Conservation (phyloP, 92 coral and sea anemone species). For the Isaurus tuberculatus region DNA sequence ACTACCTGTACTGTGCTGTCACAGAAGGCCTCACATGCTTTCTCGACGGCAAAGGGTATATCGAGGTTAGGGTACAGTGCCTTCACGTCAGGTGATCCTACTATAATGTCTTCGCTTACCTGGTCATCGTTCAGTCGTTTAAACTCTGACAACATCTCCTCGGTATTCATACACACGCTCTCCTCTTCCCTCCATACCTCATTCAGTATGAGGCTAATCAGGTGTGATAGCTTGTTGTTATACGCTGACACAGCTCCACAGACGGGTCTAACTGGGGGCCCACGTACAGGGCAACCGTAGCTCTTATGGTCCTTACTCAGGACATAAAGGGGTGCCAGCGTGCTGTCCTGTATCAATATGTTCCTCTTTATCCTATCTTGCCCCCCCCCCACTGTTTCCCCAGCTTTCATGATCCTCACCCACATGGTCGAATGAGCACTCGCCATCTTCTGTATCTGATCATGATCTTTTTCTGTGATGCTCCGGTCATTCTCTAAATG, state of each 20-base stretch:
- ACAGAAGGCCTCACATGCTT: conserved; percentile 55
- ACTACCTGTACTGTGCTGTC: conserved; percentile 38
- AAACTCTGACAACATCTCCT: too few species aligned
- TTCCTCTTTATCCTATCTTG: conserved; percentile 55
- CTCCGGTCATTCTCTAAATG: conserved; percentile 29
- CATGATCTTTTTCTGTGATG: conserved; percentile 15
- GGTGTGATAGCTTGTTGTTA: background rate
- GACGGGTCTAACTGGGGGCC: too few species aligned
- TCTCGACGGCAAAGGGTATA: conserved; percentile 51
- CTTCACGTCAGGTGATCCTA: conserved; percentile 63
- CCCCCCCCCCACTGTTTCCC: conserved; percentile 22
- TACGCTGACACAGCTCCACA: too few species aligned
- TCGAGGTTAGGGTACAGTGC: conserved; percentile 61
- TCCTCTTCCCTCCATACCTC: too few species aligned
- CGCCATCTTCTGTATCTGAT: conserved; percentile 31
- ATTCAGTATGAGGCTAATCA: background rate
- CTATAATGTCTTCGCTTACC: conserved; percentile 35
- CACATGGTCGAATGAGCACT: conserved; percentile 61
- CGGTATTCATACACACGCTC: too few species aligned
- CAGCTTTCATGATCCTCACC: conserved; percentile 45
- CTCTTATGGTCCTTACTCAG: conserved; percentile 60
- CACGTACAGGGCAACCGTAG: background rate
- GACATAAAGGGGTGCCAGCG: conserved; percentile 58
- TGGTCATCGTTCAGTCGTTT: background rate
- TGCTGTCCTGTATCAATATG: conserved; percentile 46